Base-by-base conservation (phyloP, 2,113 vertebrate species). In the Rhagologus leucostigma region DNA sequence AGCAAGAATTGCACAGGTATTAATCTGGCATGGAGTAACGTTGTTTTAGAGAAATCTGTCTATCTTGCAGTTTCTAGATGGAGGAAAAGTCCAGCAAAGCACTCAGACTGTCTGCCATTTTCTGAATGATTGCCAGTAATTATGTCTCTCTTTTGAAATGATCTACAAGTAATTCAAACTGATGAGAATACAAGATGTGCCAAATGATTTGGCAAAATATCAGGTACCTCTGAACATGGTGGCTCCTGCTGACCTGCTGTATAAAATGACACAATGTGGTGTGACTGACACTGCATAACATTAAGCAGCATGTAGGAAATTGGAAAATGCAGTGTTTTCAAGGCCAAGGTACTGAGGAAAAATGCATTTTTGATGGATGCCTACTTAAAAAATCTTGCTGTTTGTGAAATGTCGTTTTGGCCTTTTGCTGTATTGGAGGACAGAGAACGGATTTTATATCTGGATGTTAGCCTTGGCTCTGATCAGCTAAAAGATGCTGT, bases 81-180 rank as follows among this genome's bases (percentile, higher is more conserved):
- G 42, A 94, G 87, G 39, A 81, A 69, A 84, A 90, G 68, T 76
- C 93, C 95, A 94, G 83, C 74, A 96, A 97, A 98, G 96, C 97
- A 97, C 96, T 97, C 96, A 94, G 97, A 96, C 97, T 96, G 71
- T 74, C 69, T 96, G 76, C 52, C 27, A 68, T 92, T 84, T 81
- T 90, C 75, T 96, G 93, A 97, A 90, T 62, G 50, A 71, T 86
- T 96, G 96, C 97, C 98, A 98, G 91, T 97, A 97, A 97, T 98
- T 97, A 93, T 97, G 81, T 95, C 75, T 95, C 95, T 97, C 96
- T 97, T 52, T 82, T 96, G 93, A 97, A 97, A 97, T 98, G 96
- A 97, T 98, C 95, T 97, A 94, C 87, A 96, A 97, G 97, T 98
- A 98, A 98, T 97, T 98, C 94, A 97, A 98, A 97, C 73, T 96